Percentiles rank a stretch among this genome's conserved stretches.
Conservation (phyloP, 2,888 invertebrate genomes). For the Parapristionchus giblindavisi region DNA sequence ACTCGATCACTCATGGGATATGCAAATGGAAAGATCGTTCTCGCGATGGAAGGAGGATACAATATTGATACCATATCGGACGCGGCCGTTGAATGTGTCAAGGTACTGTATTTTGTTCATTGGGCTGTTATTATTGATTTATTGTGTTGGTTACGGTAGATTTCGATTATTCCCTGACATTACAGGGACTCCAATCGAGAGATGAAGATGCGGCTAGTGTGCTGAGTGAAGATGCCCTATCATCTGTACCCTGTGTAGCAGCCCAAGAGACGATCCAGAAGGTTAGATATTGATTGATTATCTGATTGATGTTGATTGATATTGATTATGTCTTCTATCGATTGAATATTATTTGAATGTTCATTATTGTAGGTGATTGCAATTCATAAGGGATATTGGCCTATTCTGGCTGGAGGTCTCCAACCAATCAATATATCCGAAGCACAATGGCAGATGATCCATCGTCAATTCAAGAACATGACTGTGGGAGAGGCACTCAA, state of each 20-base stretch:
- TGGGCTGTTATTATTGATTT: neutral
- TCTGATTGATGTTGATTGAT: neutral
- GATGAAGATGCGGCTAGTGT: constrained; percentile 52
- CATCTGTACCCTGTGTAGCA: constrained; percentile 52
- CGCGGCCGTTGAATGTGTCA: constrained; percentile 93
- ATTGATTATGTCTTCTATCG: neutral
- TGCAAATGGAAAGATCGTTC: constrained; percentile 74
- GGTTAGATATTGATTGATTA: constrained; percentile 42
- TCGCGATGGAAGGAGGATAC: constrained; percentile 77
- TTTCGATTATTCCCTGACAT: neutral
- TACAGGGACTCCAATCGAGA: neutral
- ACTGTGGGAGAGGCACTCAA: no score
- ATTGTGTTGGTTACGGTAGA: neutral
- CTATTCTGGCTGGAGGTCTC: constrained; percentile 60
- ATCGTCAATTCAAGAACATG: constrained; percentile 45
- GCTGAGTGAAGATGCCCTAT: constrained; percentile 54
- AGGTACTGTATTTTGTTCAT: constrained; percentile 77
- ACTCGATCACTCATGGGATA: constrained; percentile 88
- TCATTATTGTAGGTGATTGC: constrained; percentile 57
- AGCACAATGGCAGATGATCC: constrained; percentile 56
- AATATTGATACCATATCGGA: constrained; percentile 95
- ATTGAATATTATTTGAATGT: neutral
- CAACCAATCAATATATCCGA: constrained; percentile 60
- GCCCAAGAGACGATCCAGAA: constrained; percentile 67
- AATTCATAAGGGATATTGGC: constrained; percentile 68